Percentiles rank a stretch among this genome's conserved stretches.
Conservation (phyloP, 2,113 vertebrate genomes). For the Chaetura pelagica region DNA sequence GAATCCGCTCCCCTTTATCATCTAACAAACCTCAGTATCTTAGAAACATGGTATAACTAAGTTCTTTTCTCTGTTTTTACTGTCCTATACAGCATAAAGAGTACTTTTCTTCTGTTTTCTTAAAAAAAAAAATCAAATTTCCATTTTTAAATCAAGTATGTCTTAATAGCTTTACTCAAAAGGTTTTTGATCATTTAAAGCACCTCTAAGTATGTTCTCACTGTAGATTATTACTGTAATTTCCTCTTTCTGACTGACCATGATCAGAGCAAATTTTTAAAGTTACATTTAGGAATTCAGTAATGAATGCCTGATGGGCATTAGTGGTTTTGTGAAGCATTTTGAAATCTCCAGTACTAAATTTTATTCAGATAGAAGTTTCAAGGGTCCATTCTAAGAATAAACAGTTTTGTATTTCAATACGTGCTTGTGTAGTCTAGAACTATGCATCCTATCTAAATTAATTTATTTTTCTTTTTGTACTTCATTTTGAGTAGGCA, state of each 20-base stretch:
- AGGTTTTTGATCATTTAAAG: neutral
- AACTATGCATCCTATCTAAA: neutral
- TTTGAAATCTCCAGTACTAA: neutral
- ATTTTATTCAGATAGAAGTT: neutral
- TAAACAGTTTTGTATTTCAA: neutral
- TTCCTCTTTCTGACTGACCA: neutral
- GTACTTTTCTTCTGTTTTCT: neutral
- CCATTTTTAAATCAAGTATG: neutral
- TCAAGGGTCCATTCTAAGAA: neutral
- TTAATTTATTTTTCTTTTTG: neutral
- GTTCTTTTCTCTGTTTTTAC: neutral
- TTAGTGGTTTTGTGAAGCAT: neutral
- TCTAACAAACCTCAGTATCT: neutral
- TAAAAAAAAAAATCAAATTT: neutral
- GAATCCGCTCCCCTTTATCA: fast-evolving
- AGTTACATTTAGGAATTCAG: neutral
- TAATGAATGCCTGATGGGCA: neutral
- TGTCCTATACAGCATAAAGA: neutral
- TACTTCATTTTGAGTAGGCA: neutral
- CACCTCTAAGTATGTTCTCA: neutral
- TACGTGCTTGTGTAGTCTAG: neutral
- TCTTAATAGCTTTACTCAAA: neutral
- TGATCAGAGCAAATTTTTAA: neutral
- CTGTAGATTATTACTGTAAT: neutral
- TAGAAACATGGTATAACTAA: neutral